phyloP scores from a whole-genome alignment of 2,888 invertebrate genomes.

The Chymomyza fuscimana region DNA sequence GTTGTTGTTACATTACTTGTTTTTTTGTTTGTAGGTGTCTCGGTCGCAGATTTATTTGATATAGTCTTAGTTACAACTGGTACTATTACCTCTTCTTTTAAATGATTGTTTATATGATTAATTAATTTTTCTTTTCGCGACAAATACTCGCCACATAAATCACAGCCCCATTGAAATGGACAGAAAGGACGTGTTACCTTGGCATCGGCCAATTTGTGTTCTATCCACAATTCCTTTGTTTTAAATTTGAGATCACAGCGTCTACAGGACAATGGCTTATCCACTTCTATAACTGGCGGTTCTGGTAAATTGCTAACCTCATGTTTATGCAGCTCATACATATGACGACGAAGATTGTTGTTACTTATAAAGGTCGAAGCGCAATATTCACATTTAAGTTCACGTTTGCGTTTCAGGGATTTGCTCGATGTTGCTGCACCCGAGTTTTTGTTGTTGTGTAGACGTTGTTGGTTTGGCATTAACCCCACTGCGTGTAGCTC shows the following conservation, averaged over 20 bases:
- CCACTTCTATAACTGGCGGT: constrained; percentile 75
- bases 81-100: constrained; percentile 75
- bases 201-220: constrained; percentile 78
- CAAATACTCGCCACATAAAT: constrained; percentile 78
- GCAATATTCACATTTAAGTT: constrained; percentile 79
- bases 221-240: constrained; percentile 78
- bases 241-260: constrained; percentile 77
- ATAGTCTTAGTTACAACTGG: constrained; percentile 46
- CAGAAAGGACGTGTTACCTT: constrained; percentile 76
- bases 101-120: constrained; percentile 79
- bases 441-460: constrained; percentile 47
- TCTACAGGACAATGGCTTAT: constrained; percentile 75
- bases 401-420: constrained; percentile 77
- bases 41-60: constrained; percentile 6
- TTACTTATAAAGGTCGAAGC: constrained; percentile 79
- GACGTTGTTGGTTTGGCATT: constrained; percentile 72
- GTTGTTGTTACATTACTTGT: constrained; percentile 1
- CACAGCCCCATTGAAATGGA: constrained; percentile 80
- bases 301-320: constrained; percentile 76
- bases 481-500: constrained; percentile 77
- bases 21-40: not conserved
- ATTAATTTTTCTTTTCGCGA: constrained; percentile 79
- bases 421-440: constrained; percentile 47
- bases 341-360: constrained; percentile 79
- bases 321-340: constrained; percentile 79